phyloP scores from a whole-genome alignment of 2,797 vertebrate species.

The Falco biarmicus region DNA sequence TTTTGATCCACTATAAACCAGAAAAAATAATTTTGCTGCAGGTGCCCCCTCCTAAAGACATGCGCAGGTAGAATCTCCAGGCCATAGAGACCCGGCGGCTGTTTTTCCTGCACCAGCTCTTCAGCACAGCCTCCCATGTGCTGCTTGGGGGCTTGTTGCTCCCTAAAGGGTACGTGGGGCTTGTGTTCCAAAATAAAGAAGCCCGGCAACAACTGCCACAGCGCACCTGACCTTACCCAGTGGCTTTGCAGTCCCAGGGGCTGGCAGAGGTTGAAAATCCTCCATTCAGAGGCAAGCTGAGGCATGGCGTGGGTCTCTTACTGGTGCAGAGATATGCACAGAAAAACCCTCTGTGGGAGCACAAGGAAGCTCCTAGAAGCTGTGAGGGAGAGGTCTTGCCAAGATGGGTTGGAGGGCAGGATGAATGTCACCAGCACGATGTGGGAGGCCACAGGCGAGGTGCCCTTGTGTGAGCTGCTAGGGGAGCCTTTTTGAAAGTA shows the following conservation, averaged over 20 bases:
- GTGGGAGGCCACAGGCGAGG: fast-evolving
- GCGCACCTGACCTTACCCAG: fast-evolving
- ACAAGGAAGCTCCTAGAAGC: background rate
- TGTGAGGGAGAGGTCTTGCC: fast-evolving
- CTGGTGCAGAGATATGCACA: fast-evolving
- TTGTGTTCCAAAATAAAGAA: background rate
- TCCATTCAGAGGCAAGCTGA: background rate
- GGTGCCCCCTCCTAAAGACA: background rate
- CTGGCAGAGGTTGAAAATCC: background rate
- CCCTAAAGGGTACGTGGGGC: fast-evolving
- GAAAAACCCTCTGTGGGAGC: background rate
- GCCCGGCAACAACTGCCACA: too few species aligned
- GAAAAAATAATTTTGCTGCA: background rate
- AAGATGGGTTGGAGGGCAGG: background rate
- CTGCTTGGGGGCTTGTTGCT: background rate
- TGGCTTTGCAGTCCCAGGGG: background rate
- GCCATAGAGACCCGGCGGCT: fast-evolving
- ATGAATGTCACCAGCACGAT: fast-evolving
- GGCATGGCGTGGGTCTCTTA: fast-evolving
- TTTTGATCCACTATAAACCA: background rate
- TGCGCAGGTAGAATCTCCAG: fast-evolving
- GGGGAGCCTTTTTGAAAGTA: background rate
- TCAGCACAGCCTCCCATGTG: fast-evolving
- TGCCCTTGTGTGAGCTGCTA: background rate
- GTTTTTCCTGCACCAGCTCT: background rate